Evolutionary conservation across 1,140 invertebrate genomes (phyloP).

Genomic region (Micrasema minimum): DNA sequence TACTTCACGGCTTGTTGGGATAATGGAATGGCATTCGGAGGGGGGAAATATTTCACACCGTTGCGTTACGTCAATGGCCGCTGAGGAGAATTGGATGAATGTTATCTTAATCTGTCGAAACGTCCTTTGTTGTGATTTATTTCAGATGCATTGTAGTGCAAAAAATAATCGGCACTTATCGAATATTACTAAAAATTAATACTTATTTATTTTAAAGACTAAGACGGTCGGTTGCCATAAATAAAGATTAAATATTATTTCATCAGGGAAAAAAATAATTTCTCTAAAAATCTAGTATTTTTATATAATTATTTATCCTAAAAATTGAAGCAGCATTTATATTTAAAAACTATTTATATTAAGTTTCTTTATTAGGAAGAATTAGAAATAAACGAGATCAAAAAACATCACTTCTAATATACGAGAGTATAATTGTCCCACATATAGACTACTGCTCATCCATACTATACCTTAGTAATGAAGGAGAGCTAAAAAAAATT

Average conservation of each 20-base stretch:
- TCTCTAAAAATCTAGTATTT: not conserved
- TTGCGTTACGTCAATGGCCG: slow-evolving; percentile 16
- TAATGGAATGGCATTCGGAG: not conserved
- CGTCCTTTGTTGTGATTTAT: not conserved
- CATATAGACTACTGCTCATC: too few relatives aligned
- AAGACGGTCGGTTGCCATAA: not conserved
- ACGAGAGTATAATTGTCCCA: too few relatives aligned
- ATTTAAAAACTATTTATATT: too few relatives aligned
- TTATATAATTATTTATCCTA: not conserved
- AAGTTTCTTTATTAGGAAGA: too few relatives aligned
- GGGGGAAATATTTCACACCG: slow-evolving; percentile 34
- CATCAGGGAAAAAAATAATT: not conserved
- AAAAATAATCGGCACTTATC: not conserved
- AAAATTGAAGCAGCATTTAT: too few relatives aligned
- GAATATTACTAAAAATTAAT: not conserved
- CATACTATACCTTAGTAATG: too few relatives aligned
- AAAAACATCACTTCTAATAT: too few relatives aligned
- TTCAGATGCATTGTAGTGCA: not conserved
- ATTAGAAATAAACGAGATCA: too few relatives aligned
- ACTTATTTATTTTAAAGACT: not conserved
- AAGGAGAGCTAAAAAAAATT: too few relatives aligned
- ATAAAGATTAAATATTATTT: not conserved
- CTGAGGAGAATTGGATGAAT: not conserved
- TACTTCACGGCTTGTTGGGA: slow-evolving; percentile 15
- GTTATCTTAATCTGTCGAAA: slow-evolving; percentile 28